Percentiles rank a stretch among this genome's conserved stretches.
Evolutionary conservation across 2,888 invertebrate genomes (phyloP).

Genomic region (Macrophya alboannulata): DNA sequence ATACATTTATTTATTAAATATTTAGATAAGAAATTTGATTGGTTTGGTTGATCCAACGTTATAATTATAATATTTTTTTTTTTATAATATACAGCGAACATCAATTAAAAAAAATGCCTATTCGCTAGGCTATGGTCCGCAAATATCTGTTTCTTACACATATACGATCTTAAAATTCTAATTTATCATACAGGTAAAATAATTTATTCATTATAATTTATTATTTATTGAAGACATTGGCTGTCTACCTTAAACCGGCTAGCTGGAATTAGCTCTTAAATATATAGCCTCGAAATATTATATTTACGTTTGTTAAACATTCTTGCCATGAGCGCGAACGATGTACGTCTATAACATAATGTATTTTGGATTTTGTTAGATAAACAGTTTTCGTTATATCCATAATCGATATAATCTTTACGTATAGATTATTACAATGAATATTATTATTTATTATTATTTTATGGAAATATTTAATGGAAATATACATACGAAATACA

Average conservation of each 20-base stretch:
- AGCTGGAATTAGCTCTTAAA: neutral
- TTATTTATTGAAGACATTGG: constrained; percentile 49
- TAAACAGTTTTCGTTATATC: constrained; percentile 2
- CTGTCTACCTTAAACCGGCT: constrained; percentile 1
- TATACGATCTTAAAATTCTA: constrained; percentile 49
- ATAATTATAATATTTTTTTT: constrained; percentile 19
- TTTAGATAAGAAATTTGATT: constrained; percentile 56
- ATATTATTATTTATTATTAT: neutral
- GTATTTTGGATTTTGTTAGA: neutral
- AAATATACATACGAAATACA: constrained; percentile 30
- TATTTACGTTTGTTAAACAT: neutral
- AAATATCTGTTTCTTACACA: constrained; percentile 62
- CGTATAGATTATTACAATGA: neutral
- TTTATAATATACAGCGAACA: constrained; percentile 65
- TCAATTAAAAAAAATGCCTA: constrained; percentile 69
- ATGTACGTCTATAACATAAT: too few species aligned
- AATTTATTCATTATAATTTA: constrained; percentile 49
- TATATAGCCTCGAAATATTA: constrained; percentile 4
- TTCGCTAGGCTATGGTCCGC: constrained; percentile 72
- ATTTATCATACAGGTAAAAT: constrained; percentile 50
- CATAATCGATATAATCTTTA: neutral
- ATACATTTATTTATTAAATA: constrained; percentile 55
- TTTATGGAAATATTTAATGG: constrained; percentile 10
- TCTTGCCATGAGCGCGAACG: neutral
- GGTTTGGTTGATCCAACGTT: constrained; percentile 50